Evolutionary conservation across 2,888 invertebrate genomes (phyloP), one percentile per base, ranked within the genome.

Genomic region (Cinara cedri): DNA sequence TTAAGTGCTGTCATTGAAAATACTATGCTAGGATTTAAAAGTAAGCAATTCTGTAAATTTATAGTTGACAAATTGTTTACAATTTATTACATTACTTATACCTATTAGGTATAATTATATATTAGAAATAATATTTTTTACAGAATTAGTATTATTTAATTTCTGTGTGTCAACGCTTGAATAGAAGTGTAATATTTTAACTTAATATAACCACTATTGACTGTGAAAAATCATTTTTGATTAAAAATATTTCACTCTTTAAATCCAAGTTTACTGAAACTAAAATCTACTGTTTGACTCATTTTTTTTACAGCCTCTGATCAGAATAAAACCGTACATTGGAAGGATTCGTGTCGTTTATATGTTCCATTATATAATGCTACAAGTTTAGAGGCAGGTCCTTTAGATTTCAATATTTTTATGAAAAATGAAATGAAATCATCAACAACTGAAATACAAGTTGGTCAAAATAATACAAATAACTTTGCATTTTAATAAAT

Each of bases 1-100:
- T 86, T 91, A n/a, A 85, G 85, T 68, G 86, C 86, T 21, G 84
- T 88, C 57, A 84, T 86, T 49, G 62, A 70, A 49, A 78, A 78
- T 21, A 49, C 19, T 34, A 13, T 19, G 34, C 9, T 49, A 13
- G 68, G 46, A 46, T 78, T 57, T 16, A 68, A 78, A 78, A 68
- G 76, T 78, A 78, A 78, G n/a, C 19, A 34, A 9, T n/a, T 49
- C 0, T 16, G 24, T 49, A 34, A 34, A 34, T 34, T 6, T 6
- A 34, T 6, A n/a, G n/a, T n/a, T n/a, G n/a, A 34, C 34, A 6
- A 34, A 34, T 34, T 6, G 3, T 6, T 34, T 34, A 34, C 3
- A 34, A 34, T 34, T 3, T 34, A 34, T 34, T 34, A 34, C 6
- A 34, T 34, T 34, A n/a, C n/a, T n/a, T n/a, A n/a, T n/a, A n/a